Conservation (phyloP, 1,140 invertebrate species). For the Oedothorax gibbosus region DNA sequence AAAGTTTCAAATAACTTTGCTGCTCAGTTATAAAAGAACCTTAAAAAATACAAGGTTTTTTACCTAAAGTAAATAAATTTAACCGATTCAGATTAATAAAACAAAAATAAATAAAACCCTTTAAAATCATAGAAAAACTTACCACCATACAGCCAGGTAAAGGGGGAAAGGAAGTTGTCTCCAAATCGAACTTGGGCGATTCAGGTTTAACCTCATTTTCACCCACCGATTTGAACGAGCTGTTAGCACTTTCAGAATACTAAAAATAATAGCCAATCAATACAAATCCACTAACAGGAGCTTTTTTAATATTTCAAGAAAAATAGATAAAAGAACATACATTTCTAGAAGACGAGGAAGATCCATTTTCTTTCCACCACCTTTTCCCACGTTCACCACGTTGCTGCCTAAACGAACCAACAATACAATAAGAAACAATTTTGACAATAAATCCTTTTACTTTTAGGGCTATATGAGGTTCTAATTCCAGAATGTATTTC, state of each 20-base stretch:
- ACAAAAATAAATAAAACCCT: not conserved
- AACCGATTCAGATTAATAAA: not conserved
- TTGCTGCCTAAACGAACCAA: conserved; percentile 15
- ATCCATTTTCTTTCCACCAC: conserved; percentile 45
- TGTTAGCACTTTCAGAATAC: conserved; percentile 50
- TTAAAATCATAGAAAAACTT: conserved; percentile 61
- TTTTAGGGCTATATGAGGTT: too few relatives aligned
- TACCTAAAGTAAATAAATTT: not conserved
- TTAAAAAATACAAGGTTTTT: conserved; percentile 21
- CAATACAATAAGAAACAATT: too few relatives aligned
- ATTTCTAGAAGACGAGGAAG: conserved; percentile 4
- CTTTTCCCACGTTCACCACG: conserved; percentile 19
- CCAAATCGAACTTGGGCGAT: conserved; percentile 79
- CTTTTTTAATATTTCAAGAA: not conserved
- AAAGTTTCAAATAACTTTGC: too few relatives aligned
- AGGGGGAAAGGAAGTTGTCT: conserved; percentile 83
- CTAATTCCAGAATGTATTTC: too few relatives aligned
- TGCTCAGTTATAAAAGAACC: too few relatives aligned
- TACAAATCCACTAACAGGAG: not conserved
- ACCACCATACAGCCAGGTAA: conserved; percentile 74
- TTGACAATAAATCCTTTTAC: too few relatives aligned
- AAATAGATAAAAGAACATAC: conserved; percentile 14
- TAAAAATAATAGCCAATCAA: conserved; percentile 5
- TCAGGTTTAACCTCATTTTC: conserved; percentile 59
- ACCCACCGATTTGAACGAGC: conserved; percentile 14